A percentile compares a stretch with the other conserved stretches of the same genome.
Conservation (phyloP, 2,888 invertebrate species). For the Mythimna vitellina region DNA sequence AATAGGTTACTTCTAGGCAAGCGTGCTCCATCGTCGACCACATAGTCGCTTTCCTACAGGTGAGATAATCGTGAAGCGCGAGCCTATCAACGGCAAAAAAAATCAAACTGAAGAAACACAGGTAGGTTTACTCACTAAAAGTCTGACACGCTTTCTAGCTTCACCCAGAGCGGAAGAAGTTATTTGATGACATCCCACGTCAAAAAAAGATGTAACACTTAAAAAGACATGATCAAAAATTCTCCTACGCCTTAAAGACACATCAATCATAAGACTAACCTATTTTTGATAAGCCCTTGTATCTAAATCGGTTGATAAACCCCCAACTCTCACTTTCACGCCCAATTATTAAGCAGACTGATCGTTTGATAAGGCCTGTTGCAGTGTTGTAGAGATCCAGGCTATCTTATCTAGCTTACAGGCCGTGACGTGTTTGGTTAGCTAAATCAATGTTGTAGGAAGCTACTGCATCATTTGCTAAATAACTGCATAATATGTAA, state of each 20-base stretch:
- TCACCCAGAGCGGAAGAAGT: no score
- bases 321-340: slow-evolving; percentile 36
- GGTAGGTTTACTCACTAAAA: no score
- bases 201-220: not conserved
- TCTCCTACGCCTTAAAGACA: not conserved
- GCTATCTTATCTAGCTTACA: slow-evolving; percentile 58
- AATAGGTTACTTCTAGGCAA: no score
- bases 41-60: no score
- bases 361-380: slow-evolving; percentile 40
- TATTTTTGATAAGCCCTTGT: slow-evolving; percentile 25
- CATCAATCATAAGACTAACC: slow-evolving; percentile 23
- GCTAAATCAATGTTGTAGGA: slow-evolving; percentile 53
- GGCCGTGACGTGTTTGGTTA: slow-evolving; percentile 54
- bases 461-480: slow-evolving; percentile 46
- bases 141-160: no score
- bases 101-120: no score
- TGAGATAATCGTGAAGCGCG: no score
- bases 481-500: slow-evolving; percentile 15
- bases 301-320: slow-evolving; percentile 30
- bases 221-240: not conserved
- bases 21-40: no score
- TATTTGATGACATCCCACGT: no score
- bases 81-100: no score
- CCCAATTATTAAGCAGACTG: slow-evolving; percentile 30
- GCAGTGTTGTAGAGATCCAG: slow-evolving; percentile 47